These are phyloP conservation scores for Caenorhabditis latens DNA, from an alignment of 1,140 invertebrate species.

Conservation along the genomic window DNA sequence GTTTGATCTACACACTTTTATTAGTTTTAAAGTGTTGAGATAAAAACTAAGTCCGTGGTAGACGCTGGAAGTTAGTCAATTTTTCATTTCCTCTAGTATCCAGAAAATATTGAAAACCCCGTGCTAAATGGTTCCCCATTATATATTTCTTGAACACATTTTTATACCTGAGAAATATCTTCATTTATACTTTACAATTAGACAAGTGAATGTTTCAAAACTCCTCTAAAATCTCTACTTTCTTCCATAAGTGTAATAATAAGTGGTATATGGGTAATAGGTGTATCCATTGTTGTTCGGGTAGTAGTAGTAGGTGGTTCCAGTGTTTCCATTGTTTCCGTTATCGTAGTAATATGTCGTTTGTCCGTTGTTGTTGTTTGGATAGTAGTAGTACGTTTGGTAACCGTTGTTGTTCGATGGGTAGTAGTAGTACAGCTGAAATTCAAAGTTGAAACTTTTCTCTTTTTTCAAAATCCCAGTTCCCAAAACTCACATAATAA, in stretches of 20 bases:
- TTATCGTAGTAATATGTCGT: constrained; percentile 5
- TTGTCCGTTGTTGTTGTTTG: constrained; percentile 52
- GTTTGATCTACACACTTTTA: no score
- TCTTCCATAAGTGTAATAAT: constrained; percentile 43
- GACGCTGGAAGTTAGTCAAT: no score
- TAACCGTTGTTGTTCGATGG: constrained; percentile 58
- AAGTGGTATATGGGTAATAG: constrained; percentile 20
- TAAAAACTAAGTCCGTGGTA: no score
- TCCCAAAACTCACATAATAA: constrained; percentile 41
- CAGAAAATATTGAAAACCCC: no score
- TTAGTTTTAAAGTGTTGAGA: no score
- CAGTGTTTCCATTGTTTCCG: constrained; percentile 47
- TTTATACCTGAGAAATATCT: no score
- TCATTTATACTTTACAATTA: no score
- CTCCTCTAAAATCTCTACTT: background rate
- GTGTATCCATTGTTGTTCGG: constrained; percentile 48
- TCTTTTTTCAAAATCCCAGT: background rate
- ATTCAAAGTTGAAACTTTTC: background rate
- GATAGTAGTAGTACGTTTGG: constrained; percentile 49
- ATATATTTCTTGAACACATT: no score
- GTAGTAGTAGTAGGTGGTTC: constrained; percentile 57
- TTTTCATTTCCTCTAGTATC: no score
- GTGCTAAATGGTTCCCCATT: no score
- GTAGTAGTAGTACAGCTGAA: constrained; percentile 61
- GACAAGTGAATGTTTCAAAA: background rate